Base-by-base conservation (phyloP, 1,140 invertebrate genomes). In the Sitophilus oryzae region DNA sequence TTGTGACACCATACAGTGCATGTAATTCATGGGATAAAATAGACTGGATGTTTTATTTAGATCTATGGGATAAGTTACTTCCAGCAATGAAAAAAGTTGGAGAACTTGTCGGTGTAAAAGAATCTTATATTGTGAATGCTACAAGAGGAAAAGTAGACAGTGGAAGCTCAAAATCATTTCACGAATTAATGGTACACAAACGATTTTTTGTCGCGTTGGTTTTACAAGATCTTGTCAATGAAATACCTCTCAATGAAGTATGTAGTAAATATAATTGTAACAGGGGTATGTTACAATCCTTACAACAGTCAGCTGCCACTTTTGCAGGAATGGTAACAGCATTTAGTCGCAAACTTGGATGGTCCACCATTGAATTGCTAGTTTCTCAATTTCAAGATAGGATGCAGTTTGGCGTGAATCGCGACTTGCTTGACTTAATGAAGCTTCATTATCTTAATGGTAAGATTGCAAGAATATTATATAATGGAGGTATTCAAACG, bases 221-320 rank as follows among this genome's bases (percentile, higher is more conserved):
- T 1, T 76, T 99, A 45, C 84, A 93, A 73, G 95, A 98, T 70
- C 77, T 99, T 46, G 87, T 98, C 0, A 89, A 91, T 68, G 96
- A 99, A 79, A 77, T 88, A 6, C 83, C 92, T 10, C 72, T 98
- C 16, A 77, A 76, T 38, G 71, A 77, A 18, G 93, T 98, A 0
- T 84, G 87, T 37, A 67, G 69, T 20, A 96, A 93, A 67, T 99
- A 86, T 71, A 82, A 82, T 43, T 91, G 89, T 69, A 84, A 85
- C 53, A 82, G 92, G 58, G 96, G 95, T 48, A 83, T 92, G 72
- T 67, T 91, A 3, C 96, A 98, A 76, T 85, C 88, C 59, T 76
- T 98, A 20, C 96, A 98, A 74, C 93, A 97, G 69, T 85, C 88
- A 42, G 86, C 94, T n/a, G 84, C 94, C 21, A 95, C 93, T 20